Evolutionary conservation across 2,113 vertebrate species (phyloP).

Genomic region (Hepsetus odoe): DNA sequence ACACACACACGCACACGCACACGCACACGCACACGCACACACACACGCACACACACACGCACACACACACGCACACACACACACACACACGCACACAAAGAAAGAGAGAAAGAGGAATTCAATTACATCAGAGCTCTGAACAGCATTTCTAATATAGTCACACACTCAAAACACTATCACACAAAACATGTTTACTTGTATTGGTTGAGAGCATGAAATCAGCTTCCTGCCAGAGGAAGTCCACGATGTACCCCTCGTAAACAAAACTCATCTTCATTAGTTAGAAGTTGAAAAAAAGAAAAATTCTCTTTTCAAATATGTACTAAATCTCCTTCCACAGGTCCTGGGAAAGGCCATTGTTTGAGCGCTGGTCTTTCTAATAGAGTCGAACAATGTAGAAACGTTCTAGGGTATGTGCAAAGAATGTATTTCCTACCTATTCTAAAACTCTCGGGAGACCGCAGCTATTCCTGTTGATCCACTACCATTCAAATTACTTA

Average conservation of each 20-base stretch:
- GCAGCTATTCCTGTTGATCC: neutral
- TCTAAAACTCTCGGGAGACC: constrained; percentile 4
- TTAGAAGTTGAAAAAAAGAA: neutral
- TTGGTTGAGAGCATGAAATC: neutral
- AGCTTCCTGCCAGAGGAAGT: neutral
- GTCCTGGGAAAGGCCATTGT: constrained; percentile 33
- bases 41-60: too few relatives aligned
- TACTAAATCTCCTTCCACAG: neutral
- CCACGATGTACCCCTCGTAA: neutral
- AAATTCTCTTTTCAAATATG: neutral
- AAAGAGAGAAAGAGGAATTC: constrained; percentile 2
- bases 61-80: constrained; percentile 16
- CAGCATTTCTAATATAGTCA: neutral
- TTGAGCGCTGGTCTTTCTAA: neutral
- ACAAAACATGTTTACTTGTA: constrained; percentile 27
- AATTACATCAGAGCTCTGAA: neutral
- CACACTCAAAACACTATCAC: neutral
- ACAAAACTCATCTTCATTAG: too few relatives aligned
- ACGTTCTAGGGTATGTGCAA: constrained; percentile 22
- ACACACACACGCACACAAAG: constrained; percentile 3
- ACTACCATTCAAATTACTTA: neutral
- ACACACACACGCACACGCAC: neutral
- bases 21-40: constrained; percentile 1
- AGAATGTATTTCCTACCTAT: constrained; percentile 16
- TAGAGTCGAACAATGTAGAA: neutral